These are phyloP conservation scores for Tryphoninae sp. DNA, from an alignment of 2,888 invertebrate genomes.

Conservation along the genomic window DNA sequence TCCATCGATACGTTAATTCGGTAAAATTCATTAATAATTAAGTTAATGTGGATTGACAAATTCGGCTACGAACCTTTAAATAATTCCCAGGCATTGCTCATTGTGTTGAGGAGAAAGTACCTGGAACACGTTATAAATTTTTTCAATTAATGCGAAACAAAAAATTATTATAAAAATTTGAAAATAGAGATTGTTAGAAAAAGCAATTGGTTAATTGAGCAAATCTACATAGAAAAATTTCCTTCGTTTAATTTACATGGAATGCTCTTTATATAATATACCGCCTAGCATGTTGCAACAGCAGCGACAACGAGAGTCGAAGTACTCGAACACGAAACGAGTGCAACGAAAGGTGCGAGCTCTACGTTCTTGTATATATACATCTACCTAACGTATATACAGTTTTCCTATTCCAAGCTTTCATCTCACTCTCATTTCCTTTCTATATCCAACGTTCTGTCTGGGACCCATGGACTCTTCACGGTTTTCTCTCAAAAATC, in stretches of 20 bases:
- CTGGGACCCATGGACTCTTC: constrained; percentile 35
- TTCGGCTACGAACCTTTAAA: too few relatives aligned
- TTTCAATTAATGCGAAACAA: too few relatives aligned
- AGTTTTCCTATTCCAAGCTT: constrained; percentile 27
- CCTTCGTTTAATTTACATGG: neutral
- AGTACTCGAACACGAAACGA: constrained; percentile 51
- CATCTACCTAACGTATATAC: constrained; percentile 1
- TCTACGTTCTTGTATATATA: neutral
- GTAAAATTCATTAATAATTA: too few relatives aligned
- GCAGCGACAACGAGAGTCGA: constrained; percentile 35
- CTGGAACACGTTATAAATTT: too few relatives aligned
- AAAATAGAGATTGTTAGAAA: too few relatives aligned
- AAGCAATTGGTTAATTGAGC: too few relatives aligned
- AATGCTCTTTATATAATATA: neutral
- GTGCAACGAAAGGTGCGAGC: constrained; percentile 30
- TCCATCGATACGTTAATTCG: too few relatives aligned
- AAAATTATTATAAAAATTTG: too few relatives aligned
- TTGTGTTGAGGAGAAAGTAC: too few relatives aligned
- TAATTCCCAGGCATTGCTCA: too few relatives aligned
- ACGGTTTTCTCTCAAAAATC: constrained; percentile 2
- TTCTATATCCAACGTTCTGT: constrained; percentile 41
- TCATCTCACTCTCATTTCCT: constrained; percentile 42
- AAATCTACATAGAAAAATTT: neutral
- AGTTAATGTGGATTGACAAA: too few relatives aligned
- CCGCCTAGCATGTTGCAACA: constrained; percentile 9